Evolutionary conservation across 2,113 vertebrate species (phyloP), one percentile per base, ranked within the genome.

Genomic region (Crotalus viridis): DNA sequence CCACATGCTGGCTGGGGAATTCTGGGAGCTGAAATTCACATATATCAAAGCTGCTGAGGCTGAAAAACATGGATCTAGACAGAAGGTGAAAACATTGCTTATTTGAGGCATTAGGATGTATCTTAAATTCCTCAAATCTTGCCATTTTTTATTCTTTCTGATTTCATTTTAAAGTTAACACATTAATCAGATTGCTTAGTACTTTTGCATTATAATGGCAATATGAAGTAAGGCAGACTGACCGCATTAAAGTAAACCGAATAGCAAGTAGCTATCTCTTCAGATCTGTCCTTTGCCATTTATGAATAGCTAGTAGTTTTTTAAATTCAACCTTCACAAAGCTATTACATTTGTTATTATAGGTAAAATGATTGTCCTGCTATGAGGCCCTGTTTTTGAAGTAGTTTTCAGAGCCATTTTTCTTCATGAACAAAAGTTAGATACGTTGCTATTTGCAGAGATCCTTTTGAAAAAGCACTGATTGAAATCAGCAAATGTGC

Each of bases 391-490:
- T 55, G 87, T 95, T 88, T 90, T 91, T 92, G 91, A 56, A 10
- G 89, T 52, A 43, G 51, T 85, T 9, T 52, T 19, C 93, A 33
- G 59, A 90, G n/a, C 1, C 3, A 9, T 69, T 95, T 94, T 91
- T 91, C 88, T n/a, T 90, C 55, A 69, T 86, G 89, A 91, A 55
- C 93, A 94, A 91, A 87, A 55, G 87, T 85, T 93, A 5, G 26
- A 88, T 93, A 69, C 1, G 81, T 57, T 95, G 94, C 85, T 92
- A 74, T 64, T 61, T 94, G 93, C 95, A 92, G 85, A 89, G 24
- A 28, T 43, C 39, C 69, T 95, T 94, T 94, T 92, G 93, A 92
- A 94, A 89, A 93, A 51, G n/a, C 9, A 57, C 85, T 94, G 95
- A 94, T 90, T 93, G 93, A 81, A 93, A 90, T 94, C 74, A 57